Conservation (phyloP, 1,140 invertebrate species). For the Drosophila sp. region DNA sequence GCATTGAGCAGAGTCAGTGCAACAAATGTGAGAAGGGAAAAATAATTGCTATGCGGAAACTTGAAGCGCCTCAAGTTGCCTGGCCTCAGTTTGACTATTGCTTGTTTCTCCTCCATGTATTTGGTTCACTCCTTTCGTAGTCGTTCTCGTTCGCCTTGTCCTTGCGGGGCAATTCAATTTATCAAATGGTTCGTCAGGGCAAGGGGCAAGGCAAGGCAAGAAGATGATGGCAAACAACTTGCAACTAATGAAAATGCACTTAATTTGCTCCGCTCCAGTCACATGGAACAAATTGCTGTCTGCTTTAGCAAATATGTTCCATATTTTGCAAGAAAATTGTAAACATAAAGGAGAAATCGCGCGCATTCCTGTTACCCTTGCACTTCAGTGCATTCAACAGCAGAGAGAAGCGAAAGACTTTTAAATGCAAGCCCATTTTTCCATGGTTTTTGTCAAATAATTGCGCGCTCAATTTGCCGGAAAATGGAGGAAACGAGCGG, state of each 20-base stretch:
- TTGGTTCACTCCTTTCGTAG: not conserved
- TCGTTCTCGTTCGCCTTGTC: not conserved
- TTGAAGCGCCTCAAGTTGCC: slow-evolving; percentile 19
- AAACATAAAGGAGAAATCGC: slow-evolving; percentile 22
- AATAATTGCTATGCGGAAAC: slow-evolving; percentile 42
- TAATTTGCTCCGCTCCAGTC: slow-evolving; percentile 57
- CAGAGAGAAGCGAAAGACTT: slow-evolving; percentile 6
- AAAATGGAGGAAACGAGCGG: slow-evolving; percentile 19
- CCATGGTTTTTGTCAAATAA: slow-evolving; percentile 32
- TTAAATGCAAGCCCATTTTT: slow-evolving; percentile 19
- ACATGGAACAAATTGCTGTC: slow-evolving; percentile 53
- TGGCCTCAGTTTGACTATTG: slow-evolving; percentile 3
- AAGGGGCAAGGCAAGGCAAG: slow-evolving; percentile 13
- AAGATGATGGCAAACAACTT: slow-evolving; percentile 46
- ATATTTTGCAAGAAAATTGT: slow-evolving; percentile 12
- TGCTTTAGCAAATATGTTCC: slow-evolving; percentile 12
- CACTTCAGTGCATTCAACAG: slow-evolving; percentile 17
- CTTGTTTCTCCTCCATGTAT: not conserved
- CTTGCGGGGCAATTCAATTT: slow-evolving; percentile 53
- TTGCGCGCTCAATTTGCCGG: slow-evolving; percentile 39
- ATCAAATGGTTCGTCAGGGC: slow-evolving; percentile 41
- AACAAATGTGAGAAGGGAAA: slow-evolving; percentile 31
- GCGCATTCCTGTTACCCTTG: slow-evolving; percentile 20
- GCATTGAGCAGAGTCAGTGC: not conserved
- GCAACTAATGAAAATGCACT: slow-evolving; percentile 64